These are phyloP conservation scores for Hipposideros armiger DNA, from an alignment of 2,113 vertebrate genomes.

Conservation along the genomic window DNA sequence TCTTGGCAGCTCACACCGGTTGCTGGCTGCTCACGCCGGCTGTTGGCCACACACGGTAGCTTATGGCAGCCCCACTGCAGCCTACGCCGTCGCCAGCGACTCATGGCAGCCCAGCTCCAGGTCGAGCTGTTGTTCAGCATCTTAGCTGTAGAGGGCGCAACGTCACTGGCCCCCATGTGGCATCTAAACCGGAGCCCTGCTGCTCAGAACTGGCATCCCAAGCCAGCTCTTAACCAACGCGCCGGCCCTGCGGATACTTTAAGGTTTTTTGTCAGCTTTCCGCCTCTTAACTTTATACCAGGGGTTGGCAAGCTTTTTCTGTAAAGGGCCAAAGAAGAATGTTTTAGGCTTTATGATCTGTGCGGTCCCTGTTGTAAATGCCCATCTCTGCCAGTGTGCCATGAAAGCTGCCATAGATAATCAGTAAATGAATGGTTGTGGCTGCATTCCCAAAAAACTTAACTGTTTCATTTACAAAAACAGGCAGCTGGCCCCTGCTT, in stretches of 20 bases:
- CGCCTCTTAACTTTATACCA: not conserved
- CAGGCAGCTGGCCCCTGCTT: conserved; percentile 11
- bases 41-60: too few relatives aligned
- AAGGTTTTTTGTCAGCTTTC: conserved; percentile 38
- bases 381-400: not conserved
- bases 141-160: too few relatives aligned
- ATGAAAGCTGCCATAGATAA: not conserved
- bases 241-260: not conserved
- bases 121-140: too few relatives aligned
- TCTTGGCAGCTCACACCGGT: too few relatives aligned
- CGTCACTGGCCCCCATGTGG: too few relatives aligned
- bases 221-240: too few relatives aligned
- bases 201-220: too few relatives aligned
- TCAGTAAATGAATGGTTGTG: not conserved
- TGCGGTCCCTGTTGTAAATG: not conserved
- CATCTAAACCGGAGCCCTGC: too few relatives aligned
- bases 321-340: not conserved
- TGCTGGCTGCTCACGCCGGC: too few relatives aligned
- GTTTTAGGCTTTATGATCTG: not conserved
- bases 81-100: too few relatives aligned
- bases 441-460: not conserved
- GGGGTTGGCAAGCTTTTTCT: not conserved
- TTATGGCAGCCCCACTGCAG: too few relatives aligned
- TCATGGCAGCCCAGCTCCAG: too few relatives aligned
- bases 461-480: conserved; percentile 9